These are phyloP conservation scores for Olivierus martensii DNA, from an alignment of 1,140 invertebrate genomes.

Conservation along the genomic window DNA sequence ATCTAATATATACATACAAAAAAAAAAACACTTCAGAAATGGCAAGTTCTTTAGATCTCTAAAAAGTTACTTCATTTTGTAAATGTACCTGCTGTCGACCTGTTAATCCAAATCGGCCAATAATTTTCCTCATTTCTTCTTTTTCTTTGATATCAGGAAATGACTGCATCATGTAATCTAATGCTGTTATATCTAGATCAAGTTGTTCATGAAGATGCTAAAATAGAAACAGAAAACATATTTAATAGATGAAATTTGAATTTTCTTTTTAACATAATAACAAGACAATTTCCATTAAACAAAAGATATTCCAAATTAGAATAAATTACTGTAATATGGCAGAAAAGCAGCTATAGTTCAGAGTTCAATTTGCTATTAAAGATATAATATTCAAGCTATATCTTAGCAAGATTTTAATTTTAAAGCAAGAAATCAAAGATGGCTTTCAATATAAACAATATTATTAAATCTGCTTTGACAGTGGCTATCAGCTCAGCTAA, in stretches of 20 bases:
- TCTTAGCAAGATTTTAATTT: too few species aligned
- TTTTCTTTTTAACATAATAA: not conserved
- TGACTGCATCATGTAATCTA: conserved; percentile 96
- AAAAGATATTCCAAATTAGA: not conserved
- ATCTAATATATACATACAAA: conserved; percentile 50
- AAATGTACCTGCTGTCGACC: conserved; percentile 95
- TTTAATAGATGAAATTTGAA: conserved; percentile 12
- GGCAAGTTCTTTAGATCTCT: not conserved
- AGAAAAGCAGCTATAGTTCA: too few species aligned
- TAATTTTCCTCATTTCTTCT: conserved; percentile 98
- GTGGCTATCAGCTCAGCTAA: too few species aligned
- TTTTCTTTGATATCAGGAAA: conserved; percentile 96
- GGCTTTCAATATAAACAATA: too few species aligned
- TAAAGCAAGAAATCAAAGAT: too few species aligned
- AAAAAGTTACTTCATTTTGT: conserved; percentile 38
- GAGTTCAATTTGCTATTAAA: too few species aligned
- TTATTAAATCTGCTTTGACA: too few species aligned
- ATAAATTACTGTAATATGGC: not conserved
- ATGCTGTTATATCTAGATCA: conserved; percentile 82
- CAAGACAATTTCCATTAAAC: not conserved
- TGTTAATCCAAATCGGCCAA: conserved; percentile 92
- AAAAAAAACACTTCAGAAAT: not conserved
- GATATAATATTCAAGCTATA: too few species aligned
- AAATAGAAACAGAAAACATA: too few species aligned
- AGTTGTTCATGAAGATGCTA: conserved; percentile 91